Evolutionary conservation across 2,888 invertebrate species (phyloP).

Genomic region (Beris morrisii): DNA sequence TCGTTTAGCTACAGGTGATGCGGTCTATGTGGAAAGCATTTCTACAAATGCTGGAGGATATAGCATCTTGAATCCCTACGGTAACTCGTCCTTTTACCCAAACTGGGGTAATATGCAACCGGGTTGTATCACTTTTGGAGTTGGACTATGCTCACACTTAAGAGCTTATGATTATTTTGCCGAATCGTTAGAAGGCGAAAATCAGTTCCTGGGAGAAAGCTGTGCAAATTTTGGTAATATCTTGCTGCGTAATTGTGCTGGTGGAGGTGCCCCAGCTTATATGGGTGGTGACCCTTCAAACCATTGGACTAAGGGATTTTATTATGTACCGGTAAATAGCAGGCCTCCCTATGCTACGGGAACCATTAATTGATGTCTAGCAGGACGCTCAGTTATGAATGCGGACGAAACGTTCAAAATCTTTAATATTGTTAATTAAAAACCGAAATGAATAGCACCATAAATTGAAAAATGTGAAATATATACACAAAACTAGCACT

Average conservation of each 20-base stretch:
- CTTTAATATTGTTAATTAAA: no score
- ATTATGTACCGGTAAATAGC: conserved; percentile 26
- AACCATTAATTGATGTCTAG: no score
- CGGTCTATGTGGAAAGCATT: background rate
- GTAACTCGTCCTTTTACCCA: background rate
- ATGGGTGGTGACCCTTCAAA: conserved; percentile 33
- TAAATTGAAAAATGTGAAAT: no score
- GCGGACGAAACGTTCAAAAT: no score
- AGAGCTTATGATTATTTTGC: no score
- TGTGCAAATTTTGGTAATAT: background rate
- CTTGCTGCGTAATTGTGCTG: background rate
- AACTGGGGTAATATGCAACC: background rate
- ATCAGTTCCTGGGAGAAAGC: background rate
- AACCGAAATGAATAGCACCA: no score
- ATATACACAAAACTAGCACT: no score
- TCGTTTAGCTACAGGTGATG: background rate
- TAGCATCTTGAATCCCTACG: background rate
- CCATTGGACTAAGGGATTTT: conserved; percentile 27
- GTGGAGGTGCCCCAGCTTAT: background rate
- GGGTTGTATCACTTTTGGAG: background rate
- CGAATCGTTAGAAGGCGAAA: no score
- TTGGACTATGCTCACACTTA: no score
- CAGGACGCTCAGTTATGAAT: no score
- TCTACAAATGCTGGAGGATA: background rate
- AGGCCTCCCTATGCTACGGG: conserved; percentile 28